Conservation (phyloP, 2,888 invertebrate species). For the Diarsia mendica region DNA sequence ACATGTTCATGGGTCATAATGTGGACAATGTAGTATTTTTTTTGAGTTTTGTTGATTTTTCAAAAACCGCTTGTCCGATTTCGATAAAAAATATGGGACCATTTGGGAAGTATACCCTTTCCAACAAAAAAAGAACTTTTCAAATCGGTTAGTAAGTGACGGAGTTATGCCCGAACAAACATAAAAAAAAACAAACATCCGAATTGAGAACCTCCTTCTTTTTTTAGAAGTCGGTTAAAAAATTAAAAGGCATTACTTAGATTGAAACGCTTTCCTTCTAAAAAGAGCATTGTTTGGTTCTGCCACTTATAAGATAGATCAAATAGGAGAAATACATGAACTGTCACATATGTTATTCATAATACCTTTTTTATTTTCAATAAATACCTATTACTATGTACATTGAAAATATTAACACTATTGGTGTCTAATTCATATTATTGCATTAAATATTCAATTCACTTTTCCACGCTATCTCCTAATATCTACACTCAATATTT, state of each 20-base stretch:
- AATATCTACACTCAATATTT: conserved; percentile 69
- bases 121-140: too few relatives aligned
- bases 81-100: too few relatives aligned
- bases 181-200: too few relatives aligned
- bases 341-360: conserved; percentile 55
- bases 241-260: conserved; percentile 24
- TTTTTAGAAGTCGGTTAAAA: too few relatives aligned
- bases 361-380: conserved; percentile 62
- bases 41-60: too few relatives aligned
- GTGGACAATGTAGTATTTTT: too few relatives aligned
- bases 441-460: conserved; percentile 73
- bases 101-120: too few relatives aligned
- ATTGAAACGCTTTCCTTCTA: conserved; percentile 16
- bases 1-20: too few relatives aligned
- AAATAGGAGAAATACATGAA: conserved; percentile 63
- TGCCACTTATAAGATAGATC: conserved; percentile 48
- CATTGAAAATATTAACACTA: conserved; percentile 67
- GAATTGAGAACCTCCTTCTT: too few relatives aligned
- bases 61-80: too few relatives aligned
- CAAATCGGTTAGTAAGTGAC: too few relatives aligned
- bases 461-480: conserved; percentile 67
- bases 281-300: conserved; percentile 27
- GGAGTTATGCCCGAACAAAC: too few relatives aligned
- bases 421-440: conserved; percentile 69
- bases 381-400: conserved; percentile 68